These are phyloP conservation scores for Cnemophilus loriae DNA, from an alignment of 2,113 vertebrate species.

Conservation along the genomic window DNA sequence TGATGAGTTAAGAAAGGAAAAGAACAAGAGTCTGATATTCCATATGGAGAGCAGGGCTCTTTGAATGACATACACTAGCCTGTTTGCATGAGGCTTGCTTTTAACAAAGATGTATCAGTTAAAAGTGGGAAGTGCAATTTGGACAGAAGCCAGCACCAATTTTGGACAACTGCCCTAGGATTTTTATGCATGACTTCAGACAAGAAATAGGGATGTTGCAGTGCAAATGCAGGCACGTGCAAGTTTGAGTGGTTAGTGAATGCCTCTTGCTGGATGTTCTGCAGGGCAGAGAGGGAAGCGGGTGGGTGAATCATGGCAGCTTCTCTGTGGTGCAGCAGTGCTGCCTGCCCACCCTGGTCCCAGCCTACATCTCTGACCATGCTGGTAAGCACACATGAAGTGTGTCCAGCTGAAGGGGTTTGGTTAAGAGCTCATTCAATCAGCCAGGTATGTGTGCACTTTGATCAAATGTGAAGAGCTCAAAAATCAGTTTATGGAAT, in stretches of 20 bases:
- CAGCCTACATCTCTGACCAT: background rate
- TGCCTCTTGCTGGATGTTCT: background rate
- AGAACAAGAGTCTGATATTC: background rate
- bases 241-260: background rate
- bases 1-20: background rate
- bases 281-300: background rate
- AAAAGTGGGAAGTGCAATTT: background rate
- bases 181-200: background rate
- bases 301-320: background rate
- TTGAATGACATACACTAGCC: background rate
- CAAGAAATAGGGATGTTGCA: background rate
- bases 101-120: background rate
- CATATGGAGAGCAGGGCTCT: background rate
- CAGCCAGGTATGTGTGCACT: fast-evolving
- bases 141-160: background rate
- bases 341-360: background rate
- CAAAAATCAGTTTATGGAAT: background rate
- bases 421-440: background rate
- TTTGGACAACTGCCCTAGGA: background rate
- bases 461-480: background rate
- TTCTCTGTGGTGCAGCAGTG: background rate
- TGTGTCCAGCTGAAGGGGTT: background rate
- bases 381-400: background rate
- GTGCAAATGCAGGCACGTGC: background rate
- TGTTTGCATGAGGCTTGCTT: background rate